Base-by-base conservation (phyloP, 2,888 invertebrate genomes). In the Lamellibrachia satsuma region DNA sequence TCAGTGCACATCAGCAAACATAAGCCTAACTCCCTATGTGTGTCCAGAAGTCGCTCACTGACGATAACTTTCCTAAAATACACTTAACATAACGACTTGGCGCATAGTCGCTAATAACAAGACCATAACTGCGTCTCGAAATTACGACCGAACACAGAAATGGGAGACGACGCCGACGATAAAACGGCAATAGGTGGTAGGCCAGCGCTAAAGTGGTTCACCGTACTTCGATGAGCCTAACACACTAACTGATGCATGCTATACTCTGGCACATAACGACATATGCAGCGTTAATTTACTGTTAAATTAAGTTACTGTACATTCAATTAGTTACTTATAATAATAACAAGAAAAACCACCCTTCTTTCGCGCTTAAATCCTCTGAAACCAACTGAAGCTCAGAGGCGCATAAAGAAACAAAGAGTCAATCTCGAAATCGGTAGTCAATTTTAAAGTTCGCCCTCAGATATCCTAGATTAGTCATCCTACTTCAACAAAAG, bases 61-160 rank as follows among this genome's bases (percentile, higher is more conserved):
- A 75, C 75, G 75, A 75, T 75, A 75, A 75, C 75, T 15, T 75
- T 75, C 75, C 75, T 75, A 75, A 75, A 75, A 75, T 75, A 75
- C 75, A 75, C 75, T 75, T 75, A 22, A n/a, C 22, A 22, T 75
- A n/a, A 75, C 75, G 75, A 75, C 15, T 15, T 22, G 75, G 75
- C 75, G 75, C 75, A 75, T 75, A 75, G 15, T 15, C 75, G 75
- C 22, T n/a, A 75, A 75, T 75, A 75, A 75, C 75, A 75, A 75
- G 75, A 75, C 75, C 75, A 75, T 75, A 75, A 75, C 75, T 15
- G 75, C n/a, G 75, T 75, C 75, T 75, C 75, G 75, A 75, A 75
- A 75, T 22, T 15, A 22, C 75, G 15, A 75, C 22, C 22, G 22
- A 75, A n/a, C 75, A n/a, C 6, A 75, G 22, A 22, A 75, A 22